Base-by-base conservation (phyloP, 1,140 invertebrate species). In the Scylla paramamosain region DNA sequence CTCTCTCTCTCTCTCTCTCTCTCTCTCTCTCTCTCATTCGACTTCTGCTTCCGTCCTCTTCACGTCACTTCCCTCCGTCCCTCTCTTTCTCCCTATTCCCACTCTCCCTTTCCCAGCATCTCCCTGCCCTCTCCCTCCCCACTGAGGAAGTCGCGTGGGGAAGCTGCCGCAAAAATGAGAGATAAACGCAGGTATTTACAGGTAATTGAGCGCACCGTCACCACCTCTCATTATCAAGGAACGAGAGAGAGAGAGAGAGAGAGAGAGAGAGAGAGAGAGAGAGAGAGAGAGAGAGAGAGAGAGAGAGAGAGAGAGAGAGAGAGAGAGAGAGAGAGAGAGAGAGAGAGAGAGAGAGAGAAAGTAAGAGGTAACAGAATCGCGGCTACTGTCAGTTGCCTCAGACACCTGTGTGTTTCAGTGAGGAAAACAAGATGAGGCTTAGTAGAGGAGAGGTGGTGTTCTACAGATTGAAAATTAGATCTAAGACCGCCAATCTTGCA, bases 171-270 rank as follows among this genome's bases (percentile, higher is more conserved):
- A 91, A 91, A 91, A 91, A 91, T 39, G 67, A 16, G 46, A 46
- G 90, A 39, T 91, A 91, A 91, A 91, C 48, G 52, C 90, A 91
- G 52, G 90, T 77, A 91, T 91, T 91, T 7, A 39, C 16, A 39
- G 29, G 25, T 77, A 91, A 91, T 91, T 77, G 59, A 77, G 29
- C 46, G 29, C 67, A 59, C 59, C 52, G 90, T 29, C 90, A 91
- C 67, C 90, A 91, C 52, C 29, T n/a, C 52, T 91, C 52, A 91
- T 91, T 91, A 91, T 77, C 59, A 91, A 14, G 28, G 25, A 46
- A 4, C 8, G 28, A 29, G 25, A 12, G 46, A 20, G 46, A 20
- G 25, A 59, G 46, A 59, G 25, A 59, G 89, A 59, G 46, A 59
- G 46, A 46, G 89, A 59, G 25, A 28, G 46, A 59, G 20, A 31